These are phyloP conservation scores for Eupeodes latifasciatus DNA, from an alignment of 2,888 invertebrate species.

Conservation along the genomic window DNA sequence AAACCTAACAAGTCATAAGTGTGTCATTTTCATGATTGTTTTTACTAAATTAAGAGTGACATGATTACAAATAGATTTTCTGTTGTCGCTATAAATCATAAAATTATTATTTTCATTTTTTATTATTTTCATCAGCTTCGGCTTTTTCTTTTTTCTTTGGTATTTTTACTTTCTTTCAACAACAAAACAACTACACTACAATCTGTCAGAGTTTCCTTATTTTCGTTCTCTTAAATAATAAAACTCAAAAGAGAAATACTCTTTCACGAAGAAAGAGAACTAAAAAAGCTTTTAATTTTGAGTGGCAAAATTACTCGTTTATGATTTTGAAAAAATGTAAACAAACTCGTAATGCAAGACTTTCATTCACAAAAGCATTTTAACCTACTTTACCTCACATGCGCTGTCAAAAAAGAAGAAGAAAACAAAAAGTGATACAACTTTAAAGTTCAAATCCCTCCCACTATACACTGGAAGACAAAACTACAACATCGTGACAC, in stretches of 20 bases:
- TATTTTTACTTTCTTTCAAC: slow-evolving; percentile 38
- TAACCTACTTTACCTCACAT: slow-evolving; percentile 67
- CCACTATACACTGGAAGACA: slow-evolving; percentile 14
- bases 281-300: slow-evolving; percentile 13
- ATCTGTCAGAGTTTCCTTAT: not conserved
- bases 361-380: slow-evolving; percentile 70
- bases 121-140: slow-evolving; percentile 14
- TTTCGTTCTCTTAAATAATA: slow-evolving; percentile 1
- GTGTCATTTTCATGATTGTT: slow-evolving; percentile 64
- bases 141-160: slow-evolving; percentile 1
- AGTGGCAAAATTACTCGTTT: too few species aligned
- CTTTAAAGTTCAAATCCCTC: slow-evolving; percentile 43
- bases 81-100: slow-evolving; percentile 73
- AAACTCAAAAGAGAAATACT: slow-evolving; percentile 9
- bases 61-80: slow-evolving; percentile 64
- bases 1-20: slow-evolving; percentile 54
- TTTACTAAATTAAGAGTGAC: slow-evolving; percentile 74
- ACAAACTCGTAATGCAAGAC: slow-evolving; percentile 54
- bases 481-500: not conserved
- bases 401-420: slow-evolving; percentile 47
- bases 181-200: slow-evolving; percentile 5
- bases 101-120: slow-evolving; percentile 24
- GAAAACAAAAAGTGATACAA: slow-evolving; percentile 9
- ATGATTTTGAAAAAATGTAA: slow-evolving; percentile 46
- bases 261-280: not conserved